Base-by-base conservation (phyloP, 2,113 vertebrate genomes). In the Climacteris rufus region DNA sequence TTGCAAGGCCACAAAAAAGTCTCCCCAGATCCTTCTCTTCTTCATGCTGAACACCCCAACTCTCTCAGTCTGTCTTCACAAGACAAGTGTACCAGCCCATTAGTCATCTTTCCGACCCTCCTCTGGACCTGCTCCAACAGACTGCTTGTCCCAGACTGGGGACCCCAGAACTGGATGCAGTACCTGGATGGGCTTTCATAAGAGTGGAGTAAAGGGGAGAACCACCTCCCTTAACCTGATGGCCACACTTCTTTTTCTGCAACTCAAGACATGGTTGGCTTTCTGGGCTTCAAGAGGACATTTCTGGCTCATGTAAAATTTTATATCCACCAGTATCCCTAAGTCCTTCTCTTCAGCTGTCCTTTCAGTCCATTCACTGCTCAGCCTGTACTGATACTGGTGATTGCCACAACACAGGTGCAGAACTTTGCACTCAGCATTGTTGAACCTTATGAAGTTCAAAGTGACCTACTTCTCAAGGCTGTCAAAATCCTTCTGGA, bases 181-280 rank as follows among this genome's bases (percentile, higher is more conserved):
- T 23, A 7, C 42, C 44, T 12, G 6, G 25, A 15, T 57, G 37
- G 31, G 14, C 19, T 74, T 89, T 33, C 59, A 23, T 14, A 16
- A 16, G 44, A 44, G 11, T 28, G 27, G 11, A 33, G 25, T 13
- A 44, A 57, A 37, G 35, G 12, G 27, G 11, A 89, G 27, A 44
- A 37, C 19, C 37, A 19, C 22, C 27, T 56, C 50, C 35, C 31
- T 35, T 57, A 40, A 42, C 25, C 21, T 50, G 27, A 35, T 65
- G 44, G 31, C 59, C 42, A 11, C 10, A 2, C 3, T 72, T 49
- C 24, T 31, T 35, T 65, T 57, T 11, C 3, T 44, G 44, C 37
- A 65, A 31, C 27, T 40, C 10, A 39, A 39, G 54, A 44, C 18
- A 19, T 0, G 0, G 15, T 2, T 69, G 23, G 10, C 19, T 61